phyloP scores from a whole-genome alignment of 2,113 vertebrate species.

The Addax nasomaculatus region DNA sequence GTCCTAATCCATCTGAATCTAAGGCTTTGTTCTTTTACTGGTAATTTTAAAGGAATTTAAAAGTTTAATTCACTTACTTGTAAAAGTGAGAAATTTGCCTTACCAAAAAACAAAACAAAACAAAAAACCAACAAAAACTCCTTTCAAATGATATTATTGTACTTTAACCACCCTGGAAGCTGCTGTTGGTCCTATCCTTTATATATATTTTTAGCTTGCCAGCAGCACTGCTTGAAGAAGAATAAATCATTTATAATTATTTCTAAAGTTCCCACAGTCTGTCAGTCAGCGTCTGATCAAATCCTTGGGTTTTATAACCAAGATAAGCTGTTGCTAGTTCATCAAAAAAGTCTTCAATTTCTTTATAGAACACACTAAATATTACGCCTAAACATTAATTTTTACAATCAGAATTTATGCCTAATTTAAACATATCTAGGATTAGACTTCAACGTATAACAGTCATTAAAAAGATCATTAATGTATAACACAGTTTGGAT shows the following conservation, averaged over 20 bases:
- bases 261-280: neutral
- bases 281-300: neutral
- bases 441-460: neutral
- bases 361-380: neutral
- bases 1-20: neutral
- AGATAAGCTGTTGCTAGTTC: neutral
- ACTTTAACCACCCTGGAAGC: neutral
- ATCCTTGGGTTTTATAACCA: neutral
- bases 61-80: neutral
- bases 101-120: neutral
- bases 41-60: slow-evolving; percentile 7
- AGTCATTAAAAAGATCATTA: neutral
- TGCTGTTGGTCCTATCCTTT: neutral
- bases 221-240: neutral
- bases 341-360: slow-evolving; percentile 13
- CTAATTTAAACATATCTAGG: slow-evolving; percentile 21
- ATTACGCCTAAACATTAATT: neutral
- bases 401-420: slow-evolving; percentile 1
- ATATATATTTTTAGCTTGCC: neutral
- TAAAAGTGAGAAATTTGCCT: neutral
- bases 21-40: neutral
- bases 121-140: neutral
- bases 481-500: neutral
- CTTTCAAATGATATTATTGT: neutral
- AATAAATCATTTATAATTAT: neutral